A percentile compares a stretch with the other conserved stretches of the same genome.
These are phyloP conservation scores for Zaprionus gabonicus DNA, from an alignment of 1,140 invertebrate genomes.

Conservation along the genomic window DNA sequence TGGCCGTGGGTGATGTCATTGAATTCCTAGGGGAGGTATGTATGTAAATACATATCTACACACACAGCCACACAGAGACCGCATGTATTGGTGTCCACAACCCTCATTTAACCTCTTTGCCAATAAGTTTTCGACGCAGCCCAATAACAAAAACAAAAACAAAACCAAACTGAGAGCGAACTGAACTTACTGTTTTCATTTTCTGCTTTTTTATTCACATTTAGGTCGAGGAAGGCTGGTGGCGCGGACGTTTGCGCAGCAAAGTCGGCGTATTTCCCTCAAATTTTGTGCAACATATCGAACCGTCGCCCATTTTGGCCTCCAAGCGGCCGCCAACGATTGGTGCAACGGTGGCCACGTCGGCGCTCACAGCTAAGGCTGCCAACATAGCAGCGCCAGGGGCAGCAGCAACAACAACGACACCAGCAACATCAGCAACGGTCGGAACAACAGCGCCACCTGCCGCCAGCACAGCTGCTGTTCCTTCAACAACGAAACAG, in stretches of 20 bases:
- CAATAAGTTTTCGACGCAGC: slow-evolving; percentile 57
- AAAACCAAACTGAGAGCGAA: slow-evolving; percentile 1
- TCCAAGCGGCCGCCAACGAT: slow-evolving; percentile 78
- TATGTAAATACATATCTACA: slow-evolving; percentile 34
- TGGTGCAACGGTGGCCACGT: slow-evolving; percentile 66
- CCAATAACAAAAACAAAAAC: slow-evolving; percentile 37
- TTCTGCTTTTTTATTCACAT: slow-evolving; percentile 56
- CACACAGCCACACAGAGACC: slow-evolving; percentile 1
- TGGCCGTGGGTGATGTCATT: slow-evolving; percentile 94
- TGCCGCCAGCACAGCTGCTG: slow-evolving; percentile 22
- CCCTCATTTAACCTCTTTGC: slow-evolving; percentile 76
- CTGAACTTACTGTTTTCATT: slow-evolving; percentile 36
- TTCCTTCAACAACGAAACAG: slow-evolving; percentile 54
- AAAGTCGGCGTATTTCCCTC: slow-evolving; percentile 95
- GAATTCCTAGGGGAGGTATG: slow-evolving; percentile 93
- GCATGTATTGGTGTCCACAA: slow-evolving; percentile 31
- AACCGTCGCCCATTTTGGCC: slow-evolving; percentile 82
- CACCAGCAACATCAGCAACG: slow-evolving; percentile 33
- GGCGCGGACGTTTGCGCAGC: slow-evolving; percentile 91
- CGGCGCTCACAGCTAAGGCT: slow-evolving; percentile 54
- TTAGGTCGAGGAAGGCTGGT: slow-evolving; percentile 93
- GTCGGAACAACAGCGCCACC: slow-evolving; percentile 13
- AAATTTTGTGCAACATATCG: slow-evolving; percentile 94
- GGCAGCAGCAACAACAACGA: slow-evolving; percentile 16
- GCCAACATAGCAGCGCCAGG: slow-evolving; percentile 35